phyloP scores from a whole-genome alignment of 2,888 invertebrate genomes.

The Eristalis arbustorum region DNA sequence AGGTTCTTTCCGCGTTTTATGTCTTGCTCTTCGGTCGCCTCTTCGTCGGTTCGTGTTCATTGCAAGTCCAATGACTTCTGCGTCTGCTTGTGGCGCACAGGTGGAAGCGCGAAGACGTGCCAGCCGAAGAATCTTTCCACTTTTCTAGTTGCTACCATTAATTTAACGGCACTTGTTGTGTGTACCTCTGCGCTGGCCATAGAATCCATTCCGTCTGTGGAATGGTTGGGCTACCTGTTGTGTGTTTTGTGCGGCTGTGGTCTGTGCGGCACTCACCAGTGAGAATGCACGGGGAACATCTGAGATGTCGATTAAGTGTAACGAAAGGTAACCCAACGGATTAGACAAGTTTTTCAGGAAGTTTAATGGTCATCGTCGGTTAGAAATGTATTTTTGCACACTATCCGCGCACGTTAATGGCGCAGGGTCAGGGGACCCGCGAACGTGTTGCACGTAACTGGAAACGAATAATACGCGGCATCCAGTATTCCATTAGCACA shows the following conservation, averaged over 20 bases:
- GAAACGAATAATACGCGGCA: constrained; percentile 30
- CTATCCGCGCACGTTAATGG: background rate
- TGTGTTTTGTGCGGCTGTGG: background rate
- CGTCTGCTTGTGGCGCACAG: constrained; percentile 24
- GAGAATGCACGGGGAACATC: background rate
- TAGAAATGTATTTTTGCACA: background rate
- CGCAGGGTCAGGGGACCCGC: constrained; percentile 23
- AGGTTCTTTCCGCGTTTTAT: constrained; percentile 45
- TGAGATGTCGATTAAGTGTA: constrained; percentile 62
- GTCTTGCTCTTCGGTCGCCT: background rate
- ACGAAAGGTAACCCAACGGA: constrained; percentile 68
- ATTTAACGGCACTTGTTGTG: constrained; percentile 61
- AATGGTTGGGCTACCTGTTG: constrained; percentile 54
- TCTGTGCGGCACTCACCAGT: background rate
- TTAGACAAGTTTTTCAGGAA: constrained; percentile 70
- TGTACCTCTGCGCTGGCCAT: constrained; percentile 8
- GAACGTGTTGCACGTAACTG: constrained; percentile 41
- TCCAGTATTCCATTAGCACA: constrained; percentile 54
- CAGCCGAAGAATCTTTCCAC: constrained; percentile 11
- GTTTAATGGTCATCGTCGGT: constrained; percentile 19
- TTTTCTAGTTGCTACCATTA: constrained; percentile 50
- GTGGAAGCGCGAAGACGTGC: constrained; percentile 32
- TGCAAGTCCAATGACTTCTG: constrained; percentile 65
- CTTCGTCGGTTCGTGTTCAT: constrained; percentile 18
- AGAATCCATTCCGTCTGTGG: constrained; percentile 13